A percentile compares a stretch with the other conserved stretches of the same genome.
phyloP scores from a whole-genome alignment of 2,888 invertebrate genomes.

The Adelognathus sp. region DNA sequence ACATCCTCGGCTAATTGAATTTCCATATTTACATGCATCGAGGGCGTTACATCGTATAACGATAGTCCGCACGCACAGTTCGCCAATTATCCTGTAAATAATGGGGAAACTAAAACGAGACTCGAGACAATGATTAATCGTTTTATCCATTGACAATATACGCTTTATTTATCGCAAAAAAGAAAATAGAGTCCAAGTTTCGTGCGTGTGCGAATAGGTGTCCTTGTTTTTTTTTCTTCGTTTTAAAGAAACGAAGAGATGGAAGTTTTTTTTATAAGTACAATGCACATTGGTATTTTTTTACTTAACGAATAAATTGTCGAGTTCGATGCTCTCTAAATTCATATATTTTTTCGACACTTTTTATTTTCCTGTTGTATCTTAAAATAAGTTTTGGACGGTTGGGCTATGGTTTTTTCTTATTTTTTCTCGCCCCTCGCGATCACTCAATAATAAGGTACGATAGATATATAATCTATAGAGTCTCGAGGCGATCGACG shows the following conservation, averaged over 20 bases:
- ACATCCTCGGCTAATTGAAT: constrained; percentile 55
- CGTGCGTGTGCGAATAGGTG: neutral
- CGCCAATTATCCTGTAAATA: constrained; percentile 39
- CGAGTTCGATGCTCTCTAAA: constrained; percentile 6
- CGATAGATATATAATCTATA: constrained; percentile 27
- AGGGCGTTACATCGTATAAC: neutral
- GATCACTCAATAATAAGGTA: constrained; percentile 39
- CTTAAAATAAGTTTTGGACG: constrained; percentile 2
- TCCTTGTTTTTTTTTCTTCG: neutral
- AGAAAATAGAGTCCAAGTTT: constrained; percentile 42
- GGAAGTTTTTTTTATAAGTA: constrained; percentile 52
- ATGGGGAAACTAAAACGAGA: neutral
- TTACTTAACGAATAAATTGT: constrained; percentile 52
- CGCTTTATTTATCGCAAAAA: constrained; percentile 64
- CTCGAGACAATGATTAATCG: constrained; percentile 2
- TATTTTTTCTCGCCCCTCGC: constrained; percentile 6
- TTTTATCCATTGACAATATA: constrained; percentile 53
- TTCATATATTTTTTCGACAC: neutral
- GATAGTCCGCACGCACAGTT: constrained; percentile 9
- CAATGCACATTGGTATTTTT: constrained; percentile 60
- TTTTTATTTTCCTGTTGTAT: constrained; percentile 9
- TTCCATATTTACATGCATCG: constrained; percentile 59
- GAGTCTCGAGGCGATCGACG: constrained; percentile 12
- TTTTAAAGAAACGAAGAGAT: constrained; percentile 24
- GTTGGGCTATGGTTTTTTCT: neutral